phyloP scores from a whole-genome alignment of 2,888 invertebrate genomes.

The Alcis repandata region DNA sequence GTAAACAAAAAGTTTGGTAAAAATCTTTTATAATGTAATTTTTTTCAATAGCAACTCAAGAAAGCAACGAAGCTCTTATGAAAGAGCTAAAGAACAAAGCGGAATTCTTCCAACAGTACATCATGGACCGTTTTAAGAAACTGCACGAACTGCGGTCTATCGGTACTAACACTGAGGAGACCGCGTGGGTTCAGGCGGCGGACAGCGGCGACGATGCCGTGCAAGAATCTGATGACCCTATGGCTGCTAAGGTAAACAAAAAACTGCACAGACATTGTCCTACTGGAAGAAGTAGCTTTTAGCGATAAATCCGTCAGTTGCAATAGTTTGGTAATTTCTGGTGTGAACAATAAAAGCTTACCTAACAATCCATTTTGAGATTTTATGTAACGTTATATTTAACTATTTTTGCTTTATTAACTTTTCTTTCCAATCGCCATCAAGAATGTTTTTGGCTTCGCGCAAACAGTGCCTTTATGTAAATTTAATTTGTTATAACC shows the following conservation, averaged over 20 bases:
- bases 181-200: constrained; percentile 24
- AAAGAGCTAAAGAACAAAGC: constrained; percentile 88
- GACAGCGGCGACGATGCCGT: constrained; percentile 64
- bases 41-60: constrained; percentile 70
- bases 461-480: no score
- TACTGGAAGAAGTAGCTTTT: not conserved
- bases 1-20: no score
- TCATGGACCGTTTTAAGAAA: constrained; percentile 83
- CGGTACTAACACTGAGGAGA: constrained; percentile 69
- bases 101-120: constrained; percentile 88
- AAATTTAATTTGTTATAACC: not conserved
- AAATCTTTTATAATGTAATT: not conserved
- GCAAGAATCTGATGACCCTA: constrained; percentile 68
- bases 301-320: no score
- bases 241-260: constrained; percentile 63
- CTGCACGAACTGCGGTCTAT: constrained; percentile 68
- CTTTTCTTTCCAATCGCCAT: no score
- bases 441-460: no score
- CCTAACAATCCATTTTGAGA: no score
- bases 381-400: no score
- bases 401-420: no score
- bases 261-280: not conserved
- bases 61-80: constrained; percentile 87
- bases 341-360: no score
- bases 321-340: no score